Base-by-base conservation (phyloP, 2,797 vertebrate genomes). In the Lophotriccus pileatus region DNA sequence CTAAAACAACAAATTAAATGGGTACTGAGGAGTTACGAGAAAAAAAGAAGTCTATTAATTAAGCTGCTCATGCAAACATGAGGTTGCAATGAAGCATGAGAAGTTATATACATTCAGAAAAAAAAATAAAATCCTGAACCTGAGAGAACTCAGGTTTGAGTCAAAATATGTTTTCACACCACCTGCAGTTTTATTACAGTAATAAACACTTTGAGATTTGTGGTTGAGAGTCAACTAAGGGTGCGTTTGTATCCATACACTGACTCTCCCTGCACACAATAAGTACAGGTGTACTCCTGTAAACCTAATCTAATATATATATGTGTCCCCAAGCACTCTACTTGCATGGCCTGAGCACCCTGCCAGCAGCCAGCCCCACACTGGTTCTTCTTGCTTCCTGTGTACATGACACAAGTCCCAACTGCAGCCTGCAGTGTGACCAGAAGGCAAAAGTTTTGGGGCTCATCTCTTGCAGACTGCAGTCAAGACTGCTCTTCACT, bases 281-380 rank as follows among this genome's bases (percentile, higher is more conserved):
- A 30, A 52, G 25, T 6, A 47, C 7, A 30, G 0, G 0, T 11
- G 39, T 10, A 59, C 3, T 63, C 8, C 23, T 3, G 3, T 21
- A 67, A 90, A 47, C 8, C 22, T 52, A n/a, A 3, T 20, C 12
- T 43, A 34, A 80, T 6, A 18, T 3, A 2, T 5, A 25, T 1
- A 25, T 1, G 4, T 6, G 9, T 28, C 56, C 49, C n/a, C 52
- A 88, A n/a, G n/a, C 5, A 30, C 30, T 55, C 11, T 14, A 60
- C 3, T 2, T 37, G 23, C 52, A 37, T 0, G 3, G 19, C 17
- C 41, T 3, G 4, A 79, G 12, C 56, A 47, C 9, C 8, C 34
- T 41, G 28, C 27, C 47, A 52, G 63, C 58, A 72, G 37, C 3
- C 23, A 75, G 52, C 13, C 32, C 12, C 55, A 30, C 18, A 9